Conservation (phyloP, 2,113 vertebrate genomes). For the Probosciger aterrimus region DNA sequence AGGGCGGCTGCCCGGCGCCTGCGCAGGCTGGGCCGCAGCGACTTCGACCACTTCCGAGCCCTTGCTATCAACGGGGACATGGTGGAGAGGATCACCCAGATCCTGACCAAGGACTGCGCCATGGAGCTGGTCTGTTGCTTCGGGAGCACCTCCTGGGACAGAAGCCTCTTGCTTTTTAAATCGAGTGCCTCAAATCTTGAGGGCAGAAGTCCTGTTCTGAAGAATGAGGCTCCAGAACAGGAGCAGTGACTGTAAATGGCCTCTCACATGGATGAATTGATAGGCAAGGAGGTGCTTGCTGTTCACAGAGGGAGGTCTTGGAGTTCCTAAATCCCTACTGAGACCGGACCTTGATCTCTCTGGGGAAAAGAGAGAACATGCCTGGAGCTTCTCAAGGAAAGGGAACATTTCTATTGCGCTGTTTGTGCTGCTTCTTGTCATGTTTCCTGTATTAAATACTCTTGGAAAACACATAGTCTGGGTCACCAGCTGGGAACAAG, state of each 20-base stretch:
- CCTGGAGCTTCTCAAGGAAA: background rate
- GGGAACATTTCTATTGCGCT: fast-evolving
- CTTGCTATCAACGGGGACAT: slow-evolving; percentile 84
- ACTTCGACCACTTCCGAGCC: slow-evolving; percentile 87
- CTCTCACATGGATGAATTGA: fast-evolving
- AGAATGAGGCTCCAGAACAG: background rate
- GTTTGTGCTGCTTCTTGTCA: background rate
- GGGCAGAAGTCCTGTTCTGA: background rate
- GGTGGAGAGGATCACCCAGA: slow-evolving; percentile 68
- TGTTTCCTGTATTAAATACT: background rate
- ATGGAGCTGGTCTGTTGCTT: slow-evolving; percentile 86
- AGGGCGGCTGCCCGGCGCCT: slow-evolving; percentile 87
- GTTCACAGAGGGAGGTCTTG: background rate
- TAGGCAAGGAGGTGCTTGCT: background rate
- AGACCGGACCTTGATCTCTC: too few relatives aligned
- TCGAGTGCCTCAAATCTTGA: background rate
- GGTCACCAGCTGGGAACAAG: background rate
- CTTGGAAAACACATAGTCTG: background rate
- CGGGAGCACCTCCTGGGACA: slow-evolving; percentile 87
- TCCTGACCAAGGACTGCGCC: slow-evolving; percentile 79
- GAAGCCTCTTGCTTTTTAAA: slow-evolving; percentile 86
- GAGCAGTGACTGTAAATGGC: background rate
- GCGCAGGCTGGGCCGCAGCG: slow-evolving; percentile 81
- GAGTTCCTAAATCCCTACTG: background rate
- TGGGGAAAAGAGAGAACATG: background rate